Conservation (phyloP, 2,113 vertebrate genomes). For the Harpagus bidentatus region DNA sequence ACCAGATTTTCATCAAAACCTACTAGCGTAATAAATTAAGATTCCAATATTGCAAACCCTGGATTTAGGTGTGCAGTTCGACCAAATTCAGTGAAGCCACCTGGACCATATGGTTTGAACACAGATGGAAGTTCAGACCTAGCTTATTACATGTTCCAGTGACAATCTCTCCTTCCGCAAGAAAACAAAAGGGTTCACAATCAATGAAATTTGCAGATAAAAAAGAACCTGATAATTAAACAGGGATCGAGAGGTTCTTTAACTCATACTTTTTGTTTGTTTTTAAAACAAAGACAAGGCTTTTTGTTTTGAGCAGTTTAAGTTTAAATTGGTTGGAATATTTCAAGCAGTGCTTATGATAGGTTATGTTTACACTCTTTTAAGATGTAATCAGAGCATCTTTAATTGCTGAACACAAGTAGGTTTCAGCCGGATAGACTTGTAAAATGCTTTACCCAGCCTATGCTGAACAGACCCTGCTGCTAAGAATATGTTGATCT, state of each 20-base stretch:
- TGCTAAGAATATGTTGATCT: neutral
- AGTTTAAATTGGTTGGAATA: neutral
- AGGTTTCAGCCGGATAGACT: neutral
- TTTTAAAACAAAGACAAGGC: neutral
- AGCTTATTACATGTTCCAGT: neutral
- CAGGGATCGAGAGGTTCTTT: neutral
- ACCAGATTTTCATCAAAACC: slow-evolving; percentile 32
- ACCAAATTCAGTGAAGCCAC: slow-evolving; percentile 25
- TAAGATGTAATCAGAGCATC: slow-evolving; percentile 30
- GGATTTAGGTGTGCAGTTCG: neutral
- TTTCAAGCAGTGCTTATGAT: neutral
- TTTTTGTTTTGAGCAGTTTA: neutral
- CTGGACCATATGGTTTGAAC: neutral
- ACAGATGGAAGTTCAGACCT: slow-evolving; percentile 10
- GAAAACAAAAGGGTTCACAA: neutral
- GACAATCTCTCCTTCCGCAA: neutral
- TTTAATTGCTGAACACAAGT: slow-evolving; percentile 14
- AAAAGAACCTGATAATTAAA: neutral
- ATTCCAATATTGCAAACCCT: slow-evolving; percentile 1
- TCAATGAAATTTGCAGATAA: neutral
- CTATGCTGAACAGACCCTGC: neutral
- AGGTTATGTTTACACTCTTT: slow-evolving; percentile 6
- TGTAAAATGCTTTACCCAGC: neutral
- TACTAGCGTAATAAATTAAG: slow-evolving; percentile 1
- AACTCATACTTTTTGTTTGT: neutral